phyloP scores from a whole-genome alignment of 2,888 invertebrate genomes.

The Drosophila falleni region DNA sequence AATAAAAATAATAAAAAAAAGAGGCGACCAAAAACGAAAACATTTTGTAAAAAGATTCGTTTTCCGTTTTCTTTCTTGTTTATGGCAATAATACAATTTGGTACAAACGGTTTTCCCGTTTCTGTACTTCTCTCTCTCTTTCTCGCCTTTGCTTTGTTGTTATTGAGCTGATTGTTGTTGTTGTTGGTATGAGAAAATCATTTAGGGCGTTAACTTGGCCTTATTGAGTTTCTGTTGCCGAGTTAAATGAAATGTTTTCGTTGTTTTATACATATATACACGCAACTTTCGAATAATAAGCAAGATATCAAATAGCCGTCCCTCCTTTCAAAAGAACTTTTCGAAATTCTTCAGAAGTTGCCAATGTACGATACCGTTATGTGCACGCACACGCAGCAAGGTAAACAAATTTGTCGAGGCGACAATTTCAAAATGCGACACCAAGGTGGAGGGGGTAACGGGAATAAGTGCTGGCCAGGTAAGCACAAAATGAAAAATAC shows the following conservation, averaged over 20 bases:
- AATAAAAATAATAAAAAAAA: constrained; percentile 12
- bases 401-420: constrained; percentile 73
- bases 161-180: constrained; percentile 18
- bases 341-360: constrained; percentile 51
- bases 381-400: constrained; percentile 54
- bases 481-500: constrained; percentile 72
- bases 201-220: constrained; percentile 49
- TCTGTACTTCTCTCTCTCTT: constrained; percentile 3
- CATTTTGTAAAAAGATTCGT: constrained; percentile 45
- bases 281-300: constrained; percentile 56
- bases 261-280: constrained; percentile 44
- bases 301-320: constrained; percentile 52
- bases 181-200: constrained; percentile 35
- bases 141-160: constrained; percentile 12
- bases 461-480: constrained; percentile 47
- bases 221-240: constrained; percentile 43
- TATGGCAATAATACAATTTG: constrained; percentile 72
- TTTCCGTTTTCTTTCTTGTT: constrained; percentile 44
- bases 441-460: constrained; percentile 7
- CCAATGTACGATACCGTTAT: constrained; percentile 37
- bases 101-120: constrained; percentile 54
- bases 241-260: constrained; percentile 55
- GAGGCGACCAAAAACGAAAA: constrained; percentile 39
- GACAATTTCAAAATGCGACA: constrained; percentile 56
- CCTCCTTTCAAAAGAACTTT: not conserved